phyloP scores from a whole-genome alignment of 2,113 vertebrate genomes.

The Abramis brama region DNA sequence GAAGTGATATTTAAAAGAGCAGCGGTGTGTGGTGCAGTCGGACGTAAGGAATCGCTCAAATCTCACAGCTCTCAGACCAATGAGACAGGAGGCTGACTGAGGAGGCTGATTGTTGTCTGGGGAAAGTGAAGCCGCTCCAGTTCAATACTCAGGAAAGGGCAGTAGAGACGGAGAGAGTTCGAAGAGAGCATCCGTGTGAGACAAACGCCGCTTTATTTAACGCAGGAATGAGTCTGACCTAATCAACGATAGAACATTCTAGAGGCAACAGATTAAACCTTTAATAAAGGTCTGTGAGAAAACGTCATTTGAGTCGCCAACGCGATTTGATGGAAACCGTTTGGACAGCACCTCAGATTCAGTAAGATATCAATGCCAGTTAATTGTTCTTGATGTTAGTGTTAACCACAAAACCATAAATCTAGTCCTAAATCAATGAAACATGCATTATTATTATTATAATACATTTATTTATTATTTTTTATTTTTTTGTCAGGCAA shows the following conservation, averaged over 20 bases:
- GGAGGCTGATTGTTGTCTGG: constrained; percentile 64
- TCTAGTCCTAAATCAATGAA: neutral
- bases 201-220: constrained; percentile 19
- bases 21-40: neutral
- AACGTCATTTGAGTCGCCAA: neutral
- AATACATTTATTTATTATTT: neutral
- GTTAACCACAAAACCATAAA: neutral
- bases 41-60: neutral
- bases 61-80: neutral
- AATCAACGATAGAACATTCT: constrained; percentile 16
- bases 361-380: neutral
- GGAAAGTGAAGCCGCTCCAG: constrained; percentile 59
- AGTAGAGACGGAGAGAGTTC: constrained; percentile 48
- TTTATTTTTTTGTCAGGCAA: neutral
- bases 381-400: neutral
- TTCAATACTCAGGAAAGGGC: constrained; percentile 65
- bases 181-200: neutral
- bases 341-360: neutral
- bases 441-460: neutral
- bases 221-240: constrained; percentile 5
- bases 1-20: neutral
- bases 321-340: neutral
- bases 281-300: neutral
- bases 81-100: no score
- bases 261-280: neutral